Base-by-base conservation (phyloP, 1,140 invertebrate genomes). In the Luehdorfia chinensis region DNA sequence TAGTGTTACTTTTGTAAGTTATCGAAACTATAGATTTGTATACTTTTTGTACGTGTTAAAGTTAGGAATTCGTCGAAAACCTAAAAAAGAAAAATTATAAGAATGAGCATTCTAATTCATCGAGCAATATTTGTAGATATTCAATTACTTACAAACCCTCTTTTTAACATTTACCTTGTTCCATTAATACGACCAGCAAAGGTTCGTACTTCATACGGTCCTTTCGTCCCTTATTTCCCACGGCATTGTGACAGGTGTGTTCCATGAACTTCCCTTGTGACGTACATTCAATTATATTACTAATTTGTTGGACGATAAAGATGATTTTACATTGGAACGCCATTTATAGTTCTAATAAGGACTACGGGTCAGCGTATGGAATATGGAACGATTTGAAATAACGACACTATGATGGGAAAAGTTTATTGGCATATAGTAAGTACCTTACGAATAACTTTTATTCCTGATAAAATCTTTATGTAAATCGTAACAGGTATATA, bases 191-290 rank as follows among this genome's bases (percentile, higher is more conserved):
- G 23, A 7, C 23, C 12, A 12, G 14, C 6, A 18, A 27, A 30
- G 13, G 14, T 43, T 9, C 25, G 11, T 41, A 43, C 34, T 37
- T 30, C 14, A 7, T n/a, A 4, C 23, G 13, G 39, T 54, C 55
- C 55, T 53, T 50, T 44, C 48, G 48, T 34, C 54, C 64, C 59
- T 41, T 49, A 46, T 52, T 76, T 74, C 73, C 62, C 70, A 76
- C 73, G 65, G 44, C 66, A 23, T 48, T 13, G 33, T 53, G 60
- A 76, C 73, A 76, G 73, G 73, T 76, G 73, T 48, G 44, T 30
- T 18, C 30, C 18, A 31, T 19, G 49, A 34, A 27, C 33, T 44
- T 41, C 19, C 45, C 16, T 47, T 46, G 19, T 11, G n/a, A 28
- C 1, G 4, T 11, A 14, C 31, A 37, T 6, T 16, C 9, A 0